Base-by-base conservation (phyloP, 2,113 vertebrate species). In the Falcunculus frontatus region DNA sequence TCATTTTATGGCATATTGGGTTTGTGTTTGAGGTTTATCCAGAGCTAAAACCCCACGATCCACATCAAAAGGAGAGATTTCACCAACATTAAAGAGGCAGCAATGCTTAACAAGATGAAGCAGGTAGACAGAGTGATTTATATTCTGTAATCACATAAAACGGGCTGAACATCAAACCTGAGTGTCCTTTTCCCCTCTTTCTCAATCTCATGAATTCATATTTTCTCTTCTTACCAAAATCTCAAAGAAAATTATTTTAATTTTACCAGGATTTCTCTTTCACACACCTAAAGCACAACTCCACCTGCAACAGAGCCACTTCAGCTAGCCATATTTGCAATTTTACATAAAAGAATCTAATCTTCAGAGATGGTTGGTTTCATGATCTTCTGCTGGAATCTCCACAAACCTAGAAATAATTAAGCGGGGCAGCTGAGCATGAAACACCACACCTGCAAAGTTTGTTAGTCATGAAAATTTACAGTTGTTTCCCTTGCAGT, bases 321-420 rank as follows among this genome's bases (percentile, higher is more conserved):
- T 57, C 32, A 70, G 68, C 50, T 9, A 11, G 20, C 42, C 21
- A 5, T 4, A 41, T 27, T 16, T 3, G 3, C 32, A 26, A 44
- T 64, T 57, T 50, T 22, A 33, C 47, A 60, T 21, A 5, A 42
- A 69, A 42, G 9, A 29, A 22, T 16, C 25, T 5, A 0, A 32
- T 75, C 59, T 63, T 25, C 42, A 80, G 25, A 75, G 52, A 5
- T 3, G 37, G 39, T 91, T 37, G 35, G 37, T 76, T 95, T 91
- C 89, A 52, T 20, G 10, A 57, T 77, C 77, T 93, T 76, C 88
- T 85, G 6, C 33, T 52, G 72, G 79, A 65, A 85, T 93, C 81
- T 89, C 93, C 84, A 15, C 50, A 63, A 92, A 88, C 69, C 74
- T 12, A 46, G 50, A 96, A 95, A 96, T 91, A 97, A 97, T 97